Conservation (phyloP, 2,113 vertebrate genomes). For the Notothenia coriiceps region DNA sequence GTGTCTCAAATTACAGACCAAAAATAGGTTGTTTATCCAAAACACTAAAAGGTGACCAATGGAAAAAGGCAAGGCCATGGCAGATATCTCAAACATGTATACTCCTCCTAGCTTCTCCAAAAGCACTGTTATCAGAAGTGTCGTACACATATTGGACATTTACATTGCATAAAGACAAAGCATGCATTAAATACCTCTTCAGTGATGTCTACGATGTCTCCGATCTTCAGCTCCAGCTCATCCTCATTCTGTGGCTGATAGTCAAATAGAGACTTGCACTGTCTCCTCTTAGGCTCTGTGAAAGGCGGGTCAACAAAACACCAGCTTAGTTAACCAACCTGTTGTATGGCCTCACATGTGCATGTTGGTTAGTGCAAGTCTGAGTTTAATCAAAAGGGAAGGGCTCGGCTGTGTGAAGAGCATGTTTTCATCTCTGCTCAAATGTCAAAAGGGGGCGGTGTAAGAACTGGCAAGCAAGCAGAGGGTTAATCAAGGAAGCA, state of each 20-base stretch:
- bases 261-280: slow-evolving; percentile 91
- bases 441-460: background rate
- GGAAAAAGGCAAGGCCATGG: background rate
- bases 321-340: slow-evolving; percentile 12
- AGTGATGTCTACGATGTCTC: slow-evolving; percentile 90
- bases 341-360: background rate
- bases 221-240: slow-evolving; percentile 92
- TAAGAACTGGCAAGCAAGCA: background rate
- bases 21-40: background rate
- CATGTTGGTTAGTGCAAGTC: background rate
- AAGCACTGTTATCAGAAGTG: background rate
- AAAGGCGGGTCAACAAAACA: background rate
- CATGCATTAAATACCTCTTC: slow-evolving; percentile 88
- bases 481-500: slow-evolving; percentile 8
- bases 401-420: background rate
- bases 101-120: background rate
- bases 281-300: slow-evolving; percentile 89
- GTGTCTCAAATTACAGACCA: background rate
- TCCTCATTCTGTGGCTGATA: slow-evolving; percentile 95
- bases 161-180: background rate
- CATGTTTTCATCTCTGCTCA: background rate
- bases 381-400: background rate
- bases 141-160: background rate
- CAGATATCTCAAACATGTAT: background rate
- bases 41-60: background rate